Conservation (phyloP, 2,113 vertebrate species). For the Emydura subglobosa region DNA sequence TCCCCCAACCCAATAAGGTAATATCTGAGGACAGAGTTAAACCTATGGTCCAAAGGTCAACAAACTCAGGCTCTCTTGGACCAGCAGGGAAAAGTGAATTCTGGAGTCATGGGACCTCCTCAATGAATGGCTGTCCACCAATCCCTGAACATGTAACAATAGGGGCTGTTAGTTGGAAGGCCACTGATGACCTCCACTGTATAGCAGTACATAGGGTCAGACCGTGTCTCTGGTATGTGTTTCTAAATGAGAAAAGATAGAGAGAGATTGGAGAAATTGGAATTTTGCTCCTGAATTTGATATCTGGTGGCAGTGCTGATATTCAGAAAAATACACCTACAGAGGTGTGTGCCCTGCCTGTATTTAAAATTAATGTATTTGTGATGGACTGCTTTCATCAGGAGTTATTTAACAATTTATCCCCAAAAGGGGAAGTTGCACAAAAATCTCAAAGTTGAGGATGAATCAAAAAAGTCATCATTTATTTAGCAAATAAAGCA, state of each 20-base stretch:
- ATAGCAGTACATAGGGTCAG: neutral
- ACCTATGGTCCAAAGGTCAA: neutral
- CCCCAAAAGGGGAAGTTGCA: neutral
- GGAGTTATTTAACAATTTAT: neutral
- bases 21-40: slow-evolving; percentile 38
- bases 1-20: slow-evolving; percentile 3
- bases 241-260: neutral
- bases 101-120: neutral
- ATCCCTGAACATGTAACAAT: neutral
- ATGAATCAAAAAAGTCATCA: neutral
- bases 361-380: neutral
- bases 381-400: neutral
- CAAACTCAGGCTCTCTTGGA: neutral
- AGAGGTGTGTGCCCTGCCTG: neutral
- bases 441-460: neutral
- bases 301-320: fast-evolving
- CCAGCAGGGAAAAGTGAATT: neutral
- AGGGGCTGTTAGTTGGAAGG: neutral
- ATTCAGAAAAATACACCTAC: neutral
- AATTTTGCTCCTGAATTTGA: fast-evolving
- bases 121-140: neutral
- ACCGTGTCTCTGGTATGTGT: neutral
- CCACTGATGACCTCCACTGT: neutral
- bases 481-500: neutral
- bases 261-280: neutral